Percentiles rank a stretch among this genome's conserved stretches.
phyloP scores from a whole-genome alignment of 2,888 invertebrate species.

The Zaprionus obscuricornis region DNA sequence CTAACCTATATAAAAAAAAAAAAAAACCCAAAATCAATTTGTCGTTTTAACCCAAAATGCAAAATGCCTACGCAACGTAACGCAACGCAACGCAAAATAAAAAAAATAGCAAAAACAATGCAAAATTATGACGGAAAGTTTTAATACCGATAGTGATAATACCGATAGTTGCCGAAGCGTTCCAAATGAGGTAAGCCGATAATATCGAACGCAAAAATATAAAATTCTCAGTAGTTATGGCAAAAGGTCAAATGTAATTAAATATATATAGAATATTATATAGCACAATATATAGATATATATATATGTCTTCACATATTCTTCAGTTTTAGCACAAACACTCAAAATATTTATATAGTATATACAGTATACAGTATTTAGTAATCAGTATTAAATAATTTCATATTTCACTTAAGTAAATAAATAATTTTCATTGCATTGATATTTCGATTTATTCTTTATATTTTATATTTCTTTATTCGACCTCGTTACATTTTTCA shows the following conservation, averaged over 20 bases:
- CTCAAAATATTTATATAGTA: too few relatives aligned
- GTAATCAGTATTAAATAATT: too few relatives aligned
- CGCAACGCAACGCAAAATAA: conserved; percentile 4
- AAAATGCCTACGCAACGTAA: conserved; percentile 6
- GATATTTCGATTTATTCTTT: conserved; percentile 23
- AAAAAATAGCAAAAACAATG: conserved; percentile 11
- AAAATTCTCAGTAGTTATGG: too few relatives aligned
- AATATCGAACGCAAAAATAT: too few relatives aligned
- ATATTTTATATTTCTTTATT: too few relatives aligned
- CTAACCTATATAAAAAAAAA: conserved; percentile 19
- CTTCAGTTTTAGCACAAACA: too few relatives aligned
- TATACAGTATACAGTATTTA: too few relatives aligned
- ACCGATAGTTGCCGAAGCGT: conserved; percentile 34
- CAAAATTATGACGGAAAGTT: conserved; percentile 52
- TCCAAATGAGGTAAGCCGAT: conserved; percentile 61
- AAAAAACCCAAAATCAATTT: conserved; percentile 45
- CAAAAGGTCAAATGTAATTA: too few relatives aligned
- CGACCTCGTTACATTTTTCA: conserved; percentile 53
- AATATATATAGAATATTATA: conserved; percentile 14
- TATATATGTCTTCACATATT: not conserved
- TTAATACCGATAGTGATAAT: conserved; percentile 55
- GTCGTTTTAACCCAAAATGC: conserved; percentile 50
- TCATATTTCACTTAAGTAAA: too few relatives aligned
- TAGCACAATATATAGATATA: not conserved
- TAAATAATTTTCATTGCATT: too few relatives aligned